phyloP scores from a whole-genome alignment of 2,797 vertebrate genomes.

The Phataginus tetradactyla region DNA sequence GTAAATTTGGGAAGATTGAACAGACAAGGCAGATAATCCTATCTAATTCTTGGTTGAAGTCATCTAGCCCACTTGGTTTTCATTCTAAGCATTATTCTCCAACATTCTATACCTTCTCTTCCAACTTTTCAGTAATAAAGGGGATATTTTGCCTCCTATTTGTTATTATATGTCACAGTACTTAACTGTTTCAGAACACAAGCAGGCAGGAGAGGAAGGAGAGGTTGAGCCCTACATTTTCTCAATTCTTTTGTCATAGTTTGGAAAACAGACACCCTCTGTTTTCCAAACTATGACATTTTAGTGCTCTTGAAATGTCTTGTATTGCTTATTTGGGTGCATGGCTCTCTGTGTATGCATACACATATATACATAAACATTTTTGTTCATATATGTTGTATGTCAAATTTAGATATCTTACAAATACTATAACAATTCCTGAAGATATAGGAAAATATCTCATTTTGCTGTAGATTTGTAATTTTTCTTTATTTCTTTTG shows the following conservation, averaged over 20 bases:
- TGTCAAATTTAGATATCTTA: neutral
- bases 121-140: neutral
- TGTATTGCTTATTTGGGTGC: neutral
- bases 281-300: neutral
- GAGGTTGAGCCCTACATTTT: neutral
- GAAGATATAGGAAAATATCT: constrained; percentile 1
- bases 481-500: neutral
- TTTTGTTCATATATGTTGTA: neutral
- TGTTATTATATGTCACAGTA: neutral
- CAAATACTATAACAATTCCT: neutral
- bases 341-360: neutral
- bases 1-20: constrained; percentile 4
- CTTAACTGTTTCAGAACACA: neutral
- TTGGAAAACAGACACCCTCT: neutral
- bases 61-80: neutral
- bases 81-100: neutral
- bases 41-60: neutral
- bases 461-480: neutral
- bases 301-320: neutral
- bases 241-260: neutral
- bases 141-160: neutral
- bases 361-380: neutral
- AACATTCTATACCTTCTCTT: neutral
- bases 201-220: neutral
- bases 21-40: neutral